These are phyloP conservation scores for Caerostris extrusa DNA, from an alignment of 1,140 invertebrate genomes.

Conservation along the genomic window DNA sequence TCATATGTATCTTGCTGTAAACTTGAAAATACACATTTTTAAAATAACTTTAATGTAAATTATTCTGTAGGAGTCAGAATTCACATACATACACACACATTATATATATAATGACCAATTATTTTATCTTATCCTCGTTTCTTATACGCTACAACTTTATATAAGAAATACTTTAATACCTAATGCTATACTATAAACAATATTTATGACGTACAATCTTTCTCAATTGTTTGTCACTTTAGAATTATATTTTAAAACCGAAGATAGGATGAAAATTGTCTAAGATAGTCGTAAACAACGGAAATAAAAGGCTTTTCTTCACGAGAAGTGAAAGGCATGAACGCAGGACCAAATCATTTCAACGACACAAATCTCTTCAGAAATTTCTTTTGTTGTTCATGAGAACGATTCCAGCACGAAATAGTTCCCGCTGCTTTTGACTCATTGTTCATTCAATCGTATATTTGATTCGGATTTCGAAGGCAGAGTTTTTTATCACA, in stretches of 20 bases:
- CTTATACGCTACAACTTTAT: too few relatives aligned
- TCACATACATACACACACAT: too few relatives aligned
- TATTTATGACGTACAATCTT: too few relatives aligned
- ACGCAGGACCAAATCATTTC: background rate
- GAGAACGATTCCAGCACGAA: conserved; percentile 3
- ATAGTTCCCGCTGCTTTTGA: background rate
- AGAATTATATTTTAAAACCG: background rate
- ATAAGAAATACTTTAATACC: too few relatives aligned
- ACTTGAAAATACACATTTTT: too few relatives aligned
- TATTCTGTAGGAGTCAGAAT: too few relatives aligned
- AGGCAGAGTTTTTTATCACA: background rate
- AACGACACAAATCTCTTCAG: background rate
- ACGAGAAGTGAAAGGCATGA: background rate
- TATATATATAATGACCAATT: too few relatives aligned
- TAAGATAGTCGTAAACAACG: background rate
- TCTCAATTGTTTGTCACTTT: background rate
- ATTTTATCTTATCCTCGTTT: too few relatives aligned
- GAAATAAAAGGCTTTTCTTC: background rate
- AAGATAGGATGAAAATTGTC: background rate
- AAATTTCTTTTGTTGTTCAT: background rate
- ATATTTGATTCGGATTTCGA: conserved; percentile 10
- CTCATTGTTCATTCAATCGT: conserved; percentile 19
- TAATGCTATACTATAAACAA: too few relatives aligned
- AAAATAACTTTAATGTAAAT: too few relatives aligned
- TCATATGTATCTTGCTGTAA: too few relatives aligned